Percentiles rank a stretch among this genome's conserved stretches.
phyloP scores from a whole-genome alignment of 1,140 invertebrate species.

The Marisa cornuarietis region DNA sequence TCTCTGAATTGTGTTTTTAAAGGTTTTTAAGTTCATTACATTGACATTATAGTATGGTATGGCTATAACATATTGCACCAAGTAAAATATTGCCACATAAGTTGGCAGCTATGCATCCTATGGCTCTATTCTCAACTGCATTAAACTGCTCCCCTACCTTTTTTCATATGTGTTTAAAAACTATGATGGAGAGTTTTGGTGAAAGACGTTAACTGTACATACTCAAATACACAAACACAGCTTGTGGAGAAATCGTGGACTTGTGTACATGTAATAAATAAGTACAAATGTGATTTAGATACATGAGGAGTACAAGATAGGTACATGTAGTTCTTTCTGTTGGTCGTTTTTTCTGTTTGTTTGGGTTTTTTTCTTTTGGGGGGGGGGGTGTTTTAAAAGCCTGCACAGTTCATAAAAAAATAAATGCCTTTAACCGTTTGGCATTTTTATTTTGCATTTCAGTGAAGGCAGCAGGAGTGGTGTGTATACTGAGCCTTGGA shows the following conservation, averaged over 20 bases:
- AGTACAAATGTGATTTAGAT: neutral
- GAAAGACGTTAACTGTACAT: no score
- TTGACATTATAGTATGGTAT: neutral
- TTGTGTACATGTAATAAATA: neutral
- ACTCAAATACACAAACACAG: no score
- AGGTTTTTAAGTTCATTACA: neutral
- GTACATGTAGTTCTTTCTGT: neutral
- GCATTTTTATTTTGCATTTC: conserved; percentile 23
- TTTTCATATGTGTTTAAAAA: neutral
- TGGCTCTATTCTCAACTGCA: no score
- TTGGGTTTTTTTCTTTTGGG: no score
- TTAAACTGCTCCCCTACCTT: neutral
- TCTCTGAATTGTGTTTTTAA: neutral
- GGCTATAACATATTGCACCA: no score
- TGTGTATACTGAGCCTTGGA: conserved; percentile 52
- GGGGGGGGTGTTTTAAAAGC: neutral
- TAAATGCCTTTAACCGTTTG: neutral
- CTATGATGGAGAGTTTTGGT: no score
- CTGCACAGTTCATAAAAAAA: neutral
- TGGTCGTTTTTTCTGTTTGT: no score
- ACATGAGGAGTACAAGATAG: neutral
- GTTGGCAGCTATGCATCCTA: no score
- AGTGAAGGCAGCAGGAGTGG: conserved; percentile 53
- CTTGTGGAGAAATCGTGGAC: neutral
- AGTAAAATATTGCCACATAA: no score